These are phyloP conservation scores for Tonatia bakeri DNA, from an alignment of 2,113 vertebrate genomes.

Conservation along the genomic window DNA sequence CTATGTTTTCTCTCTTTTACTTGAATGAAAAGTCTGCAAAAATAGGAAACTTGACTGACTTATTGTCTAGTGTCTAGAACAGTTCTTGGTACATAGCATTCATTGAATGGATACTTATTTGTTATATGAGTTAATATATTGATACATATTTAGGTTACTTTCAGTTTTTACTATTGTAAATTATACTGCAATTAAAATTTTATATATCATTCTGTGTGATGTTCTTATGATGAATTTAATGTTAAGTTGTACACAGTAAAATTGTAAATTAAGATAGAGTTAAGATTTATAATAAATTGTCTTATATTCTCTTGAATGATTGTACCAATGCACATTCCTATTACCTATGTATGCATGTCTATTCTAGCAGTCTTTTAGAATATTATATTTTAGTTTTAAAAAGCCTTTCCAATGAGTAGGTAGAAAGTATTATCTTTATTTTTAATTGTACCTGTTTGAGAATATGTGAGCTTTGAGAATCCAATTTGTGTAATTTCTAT, in stretches of 20 bases:
- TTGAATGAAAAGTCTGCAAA: neutral
- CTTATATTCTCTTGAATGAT: neutral
- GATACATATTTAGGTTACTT: neutral
- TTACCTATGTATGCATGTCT: neutral
- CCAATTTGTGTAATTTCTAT: neutral
- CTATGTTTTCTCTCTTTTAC: neutral
- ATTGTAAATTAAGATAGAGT: neutral
- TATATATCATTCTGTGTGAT: neutral
- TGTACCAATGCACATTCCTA: neutral
- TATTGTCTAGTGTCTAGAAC: neutral
- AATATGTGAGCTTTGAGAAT: neutral
- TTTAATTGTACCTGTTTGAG: neutral
- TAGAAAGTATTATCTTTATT: neutral
- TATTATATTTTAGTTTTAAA: slow-evolving; percentile 2
- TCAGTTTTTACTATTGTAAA: neutral
- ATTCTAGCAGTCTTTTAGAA: neutral
- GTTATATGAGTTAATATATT: neutral
- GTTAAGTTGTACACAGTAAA: neutral
- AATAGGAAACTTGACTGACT: neutral
- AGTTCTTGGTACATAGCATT: neutral
- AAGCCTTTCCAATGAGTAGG: neutral
- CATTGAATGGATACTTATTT: neutral
- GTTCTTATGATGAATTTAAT: neutral
- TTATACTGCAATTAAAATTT: slow-evolving; percentile 1
- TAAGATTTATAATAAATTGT: neutral